These are phyloP conservation scores for Spodoptera litura DNA, from an alignment of 1,140 invertebrate species.

Conservation along the genomic window DNA sequence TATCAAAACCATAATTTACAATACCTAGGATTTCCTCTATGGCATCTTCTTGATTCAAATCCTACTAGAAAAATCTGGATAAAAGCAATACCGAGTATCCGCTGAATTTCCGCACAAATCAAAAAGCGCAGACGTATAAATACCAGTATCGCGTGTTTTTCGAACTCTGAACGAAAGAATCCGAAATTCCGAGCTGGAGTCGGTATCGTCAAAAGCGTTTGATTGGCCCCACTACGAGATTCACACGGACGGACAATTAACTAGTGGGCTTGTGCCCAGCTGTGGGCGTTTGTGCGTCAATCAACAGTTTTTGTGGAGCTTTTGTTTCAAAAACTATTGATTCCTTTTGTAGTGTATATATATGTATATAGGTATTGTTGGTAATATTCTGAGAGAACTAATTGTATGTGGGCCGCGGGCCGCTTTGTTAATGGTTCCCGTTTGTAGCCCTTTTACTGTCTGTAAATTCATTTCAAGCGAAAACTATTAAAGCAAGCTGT, in stretches of 20 bases:
- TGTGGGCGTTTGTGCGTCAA: slow-evolving; percentile 37
- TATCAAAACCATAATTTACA: too few species aligned
- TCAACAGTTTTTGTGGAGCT: slow-evolving; percentile 32
- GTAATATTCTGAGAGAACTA: background rate
- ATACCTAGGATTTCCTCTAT: too few species aligned
- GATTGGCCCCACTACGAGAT: slow-evolving; percentile 20
- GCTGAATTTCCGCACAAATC: too few species aligned
- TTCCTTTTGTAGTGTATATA: slow-evolving; percentile 26
- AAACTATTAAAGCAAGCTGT: too few species aligned
- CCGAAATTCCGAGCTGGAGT: background rate
- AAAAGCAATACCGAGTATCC: too few species aligned
- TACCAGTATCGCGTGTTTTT: background rate
- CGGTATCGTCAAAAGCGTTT: slow-evolving; percentile 14
- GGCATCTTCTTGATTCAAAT: too few species aligned
- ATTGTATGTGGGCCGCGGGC: background rate
- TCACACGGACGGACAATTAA: slow-evolving; percentile 24
- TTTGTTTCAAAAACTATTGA: slow-evolving; percentile 43
- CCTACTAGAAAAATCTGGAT: too few species aligned
- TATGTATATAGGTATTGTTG: slow-evolving; percentile 4
- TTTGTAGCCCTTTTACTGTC: too few species aligned
- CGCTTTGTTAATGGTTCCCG: background rate
- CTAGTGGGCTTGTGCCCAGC: slow-evolving; percentile 15
- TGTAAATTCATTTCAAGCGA: too few species aligned
- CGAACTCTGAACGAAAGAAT: background rate
- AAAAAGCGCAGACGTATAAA: too few species aligned